phyloP scores from a whole-genome alignment of 2,888 invertebrate genomes.

The Drosophila ustulata region DNA sequence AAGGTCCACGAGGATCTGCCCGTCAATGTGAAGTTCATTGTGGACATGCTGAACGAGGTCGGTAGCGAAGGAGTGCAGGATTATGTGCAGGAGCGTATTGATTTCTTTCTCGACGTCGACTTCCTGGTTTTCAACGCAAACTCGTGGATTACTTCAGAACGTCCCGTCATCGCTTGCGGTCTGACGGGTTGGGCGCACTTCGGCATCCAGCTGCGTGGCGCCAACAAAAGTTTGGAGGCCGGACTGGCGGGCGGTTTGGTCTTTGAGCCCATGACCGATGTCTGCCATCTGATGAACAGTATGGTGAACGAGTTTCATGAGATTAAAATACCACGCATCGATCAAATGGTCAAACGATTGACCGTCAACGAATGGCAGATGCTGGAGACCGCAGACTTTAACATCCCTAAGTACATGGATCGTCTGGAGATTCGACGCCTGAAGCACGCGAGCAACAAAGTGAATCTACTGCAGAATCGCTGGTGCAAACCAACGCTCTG shows the following conservation, averaged over 20 bases:
- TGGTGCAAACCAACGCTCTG: conserved; percentile 53
- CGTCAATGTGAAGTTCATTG: conserved; percentile 53
- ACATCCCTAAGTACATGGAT: conserved; percentile 43
- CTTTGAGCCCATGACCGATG: conserved; percentile 58
- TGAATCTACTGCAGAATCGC: conserved; percentile 40
- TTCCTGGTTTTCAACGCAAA: conserved; percentile 46
- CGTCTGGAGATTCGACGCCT: conserved; percentile 41
- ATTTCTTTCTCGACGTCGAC: conserved; percentile 55
- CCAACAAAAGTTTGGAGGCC: conserved; percentile 44
- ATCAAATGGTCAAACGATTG: conserved; percentile 8
- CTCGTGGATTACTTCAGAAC: conserved; percentile 36
- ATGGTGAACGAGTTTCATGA: conserved; percentile 33
- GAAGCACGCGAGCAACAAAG: conserved; percentile 29
- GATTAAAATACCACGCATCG: conserved; percentile 22
- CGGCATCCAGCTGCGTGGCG: conserved; percentile 42
- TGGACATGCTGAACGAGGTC: conserved; percentile 52
- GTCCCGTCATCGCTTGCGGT: conserved; percentile 48
- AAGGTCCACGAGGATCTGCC: conserved; percentile 43
- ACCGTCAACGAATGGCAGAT: conserved; percentile 35
- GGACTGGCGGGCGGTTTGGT: conserved; percentile 52
- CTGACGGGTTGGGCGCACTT: conserved; percentile 54
- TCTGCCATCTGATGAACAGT: conserved; percentile 56
- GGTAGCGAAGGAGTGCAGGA: conserved; percentile 48
- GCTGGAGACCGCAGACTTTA: conserved; percentile 44
- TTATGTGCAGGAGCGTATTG: background rate